phyloP scores from a whole-genome alignment of 2,888 invertebrate species.

The Drosophila pseudotalamancana region DNA sequence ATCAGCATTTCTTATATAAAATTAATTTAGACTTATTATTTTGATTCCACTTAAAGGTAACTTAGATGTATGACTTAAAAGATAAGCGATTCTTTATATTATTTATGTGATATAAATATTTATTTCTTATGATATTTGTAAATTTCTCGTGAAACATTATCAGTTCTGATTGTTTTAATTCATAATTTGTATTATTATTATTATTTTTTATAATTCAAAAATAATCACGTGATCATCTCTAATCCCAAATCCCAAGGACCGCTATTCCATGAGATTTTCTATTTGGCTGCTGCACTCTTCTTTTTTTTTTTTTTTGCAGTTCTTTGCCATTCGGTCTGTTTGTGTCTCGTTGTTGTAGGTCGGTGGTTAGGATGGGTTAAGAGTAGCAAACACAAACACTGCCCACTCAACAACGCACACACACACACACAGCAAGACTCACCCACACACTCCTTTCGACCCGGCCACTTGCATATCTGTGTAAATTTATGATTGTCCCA shows the following conservation, averaged over 20 bases:
- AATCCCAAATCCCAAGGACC: conserved; percentile 10
- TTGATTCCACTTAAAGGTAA: too few species aligned
- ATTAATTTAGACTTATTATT: too few species aligned
- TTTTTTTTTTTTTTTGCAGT: conserved; percentile 21
- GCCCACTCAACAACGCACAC: conserved; percentile 29
- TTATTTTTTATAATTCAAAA: not conserved
- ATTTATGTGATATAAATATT: too few species aligned
- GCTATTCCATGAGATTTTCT: conserved; percentile 49
- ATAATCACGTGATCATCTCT: conserved; percentile 44
- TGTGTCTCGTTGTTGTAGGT: conserved; percentile 43
- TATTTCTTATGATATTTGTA: too few species aligned
- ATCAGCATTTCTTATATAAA: too few species aligned
- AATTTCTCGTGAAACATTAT: too few species aligned
- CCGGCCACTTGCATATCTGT: conserved; percentile 80
- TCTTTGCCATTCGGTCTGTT: conserved; percentile 37
- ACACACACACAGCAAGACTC: conserved; percentile 7
- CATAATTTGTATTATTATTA: not conserved
- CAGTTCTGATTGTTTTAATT: too few species aligned
- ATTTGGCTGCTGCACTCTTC: conserved; percentile 27
- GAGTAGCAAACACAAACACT: conserved; percentile 28
- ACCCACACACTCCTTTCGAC: conserved; percentile 24
- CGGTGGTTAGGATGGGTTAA: conserved; percentile 10
- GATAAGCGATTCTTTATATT: too few species aligned
- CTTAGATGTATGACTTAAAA: too few species aligned
- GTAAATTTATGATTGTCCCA: conserved; percentile 84